These are phyloP conservation scores for Knipowitschia caucasica DNA, from an alignment of 2,797 vertebrate genomes.

Conservation along the genomic window DNA sequence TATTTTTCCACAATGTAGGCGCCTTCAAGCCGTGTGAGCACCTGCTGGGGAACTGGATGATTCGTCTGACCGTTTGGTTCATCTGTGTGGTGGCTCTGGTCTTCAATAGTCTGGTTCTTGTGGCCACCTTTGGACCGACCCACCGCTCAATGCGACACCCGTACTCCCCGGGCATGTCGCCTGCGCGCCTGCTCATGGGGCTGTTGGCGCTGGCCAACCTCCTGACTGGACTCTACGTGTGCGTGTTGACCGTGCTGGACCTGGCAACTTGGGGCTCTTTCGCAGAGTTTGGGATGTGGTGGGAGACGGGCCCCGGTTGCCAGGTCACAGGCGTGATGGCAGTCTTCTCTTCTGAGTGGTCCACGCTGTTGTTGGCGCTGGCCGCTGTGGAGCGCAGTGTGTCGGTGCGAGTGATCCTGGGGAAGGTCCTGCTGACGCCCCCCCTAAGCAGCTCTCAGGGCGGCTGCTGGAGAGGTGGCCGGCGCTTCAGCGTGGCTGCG, in stretches of 20 bases:
- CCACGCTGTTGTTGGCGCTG: constrained; percentile 85
- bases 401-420: constrained; percentile 82
- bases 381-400: constrained; percentile 90
- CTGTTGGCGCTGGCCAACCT: constrained; percentile 91
- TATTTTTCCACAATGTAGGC: constrained; percentile 70
- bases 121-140: constrained; percentile 82
- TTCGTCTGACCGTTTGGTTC: constrained; percentile 97
- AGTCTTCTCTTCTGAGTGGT: constrained; percentile 92
- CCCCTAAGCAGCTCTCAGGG: constrained; percentile 57
- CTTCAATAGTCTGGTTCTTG: constrained; percentile 90
- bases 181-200: constrained; percentile 85
- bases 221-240: constrained; percentile 88
- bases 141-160: constrained; percentile 34
- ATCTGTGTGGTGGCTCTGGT: constrained; percentile 92
- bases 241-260: constrained; percentile 87
- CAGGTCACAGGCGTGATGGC: constrained; percentile 86
- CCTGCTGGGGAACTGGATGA: constrained; percentile 98
- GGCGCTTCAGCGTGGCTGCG: constrained; percentile 77
- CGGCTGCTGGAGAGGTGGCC: constrained; percentile 64
- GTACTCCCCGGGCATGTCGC: constrained; percentile 62
- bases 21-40: constrained; percentile 97
- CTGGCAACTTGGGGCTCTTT: constrained; percentile 92
- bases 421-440: constrained; percentile 71
- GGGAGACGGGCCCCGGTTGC: constrained; percentile 93
- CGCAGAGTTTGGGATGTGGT: constrained; percentile 91